Evolutionary conservation across 2,113 vertebrate species (phyloP).

Genomic region (Daphoenositta chrysoptera): DNA sequence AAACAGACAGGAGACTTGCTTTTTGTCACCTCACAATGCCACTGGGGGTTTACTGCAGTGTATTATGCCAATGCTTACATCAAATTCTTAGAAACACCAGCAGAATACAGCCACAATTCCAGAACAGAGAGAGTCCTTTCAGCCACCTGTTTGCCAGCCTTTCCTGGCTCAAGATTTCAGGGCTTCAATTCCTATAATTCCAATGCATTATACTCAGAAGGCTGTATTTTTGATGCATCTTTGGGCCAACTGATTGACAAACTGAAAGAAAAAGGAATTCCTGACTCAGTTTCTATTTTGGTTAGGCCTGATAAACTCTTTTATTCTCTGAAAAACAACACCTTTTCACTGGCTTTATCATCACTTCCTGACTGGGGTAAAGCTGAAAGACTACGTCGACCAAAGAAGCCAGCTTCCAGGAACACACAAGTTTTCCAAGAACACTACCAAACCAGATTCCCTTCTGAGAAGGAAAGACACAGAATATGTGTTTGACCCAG

Average conservation of each 20-base stretch:
- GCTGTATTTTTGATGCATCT: rapidly evolving
- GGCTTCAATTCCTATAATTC: not conserved
- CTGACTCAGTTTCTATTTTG: not conserved
- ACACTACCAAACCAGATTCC: not conserved
- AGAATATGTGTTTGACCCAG: not conserved
- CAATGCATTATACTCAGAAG: not conserved
- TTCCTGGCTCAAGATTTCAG: not conserved
- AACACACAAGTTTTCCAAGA: not conserved
- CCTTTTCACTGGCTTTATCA: not conserved
- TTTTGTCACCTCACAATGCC: not conserved
- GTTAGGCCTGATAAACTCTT: not conserved
- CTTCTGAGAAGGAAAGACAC: not conserved
- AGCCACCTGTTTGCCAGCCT: not conserved
- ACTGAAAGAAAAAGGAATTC: not conserved
- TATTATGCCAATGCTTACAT: not conserved
- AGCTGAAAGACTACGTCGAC: not conserved
- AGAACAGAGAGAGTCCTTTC: not conserved
- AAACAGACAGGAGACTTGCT: not conserved
- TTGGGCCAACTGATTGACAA: not conserved
- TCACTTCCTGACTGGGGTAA: not conserved
- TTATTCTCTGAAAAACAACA: not conserved
- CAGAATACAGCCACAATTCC: rapidly evolving
- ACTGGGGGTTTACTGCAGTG: not conserved
- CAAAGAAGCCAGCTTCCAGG: not conserved
- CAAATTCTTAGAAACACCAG: not conserved